Evolutionary conservation across 2,888 invertebrate genomes (phyloP).

Genomic region (Zhuqinia jingwanae): DNA sequence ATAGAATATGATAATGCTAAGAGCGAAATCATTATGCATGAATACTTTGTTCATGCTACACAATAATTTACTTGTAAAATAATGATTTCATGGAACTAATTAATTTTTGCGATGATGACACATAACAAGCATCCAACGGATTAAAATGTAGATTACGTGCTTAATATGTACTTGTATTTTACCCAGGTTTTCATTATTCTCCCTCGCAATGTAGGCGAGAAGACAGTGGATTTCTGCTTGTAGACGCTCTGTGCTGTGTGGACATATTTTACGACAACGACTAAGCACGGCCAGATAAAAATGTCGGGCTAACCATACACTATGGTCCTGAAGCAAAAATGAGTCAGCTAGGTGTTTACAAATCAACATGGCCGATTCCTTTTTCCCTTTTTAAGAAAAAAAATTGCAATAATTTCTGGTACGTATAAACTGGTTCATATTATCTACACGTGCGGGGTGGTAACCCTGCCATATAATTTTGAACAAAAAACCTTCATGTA

Average conservation of each 20-base stretch:
- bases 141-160: not conserved
- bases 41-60: not conserved
- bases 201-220: constrained; percentile 74
- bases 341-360: constrained; percentile 71
- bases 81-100: constrained; percentile 41
- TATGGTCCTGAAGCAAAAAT: constrained; percentile 69
- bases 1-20: not conserved
- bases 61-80: not conserved
- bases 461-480: not conserved
- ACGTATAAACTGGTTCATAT: not conserved
- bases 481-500: constrained; percentile 61
- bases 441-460: not conserved
- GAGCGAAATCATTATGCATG: constrained; percentile 1
- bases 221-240: constrained; percentile 76
- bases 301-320: constrained; percentile 61
- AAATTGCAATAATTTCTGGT: constrained; percentile 22
- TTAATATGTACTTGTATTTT: constrained; percentile 4
- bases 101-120: constrained; percentile 20
- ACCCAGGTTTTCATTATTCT: constrained; percentile 69
- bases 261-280: constrained; percentile 65
- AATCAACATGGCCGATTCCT: constrained; percentile 72
- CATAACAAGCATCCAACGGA: no score
- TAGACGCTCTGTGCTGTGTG: constrained; percentile 56
- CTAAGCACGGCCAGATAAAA: constrained; percentile 66
- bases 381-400: constrained; percentile 55